Base-by-base conservation (phyloP, 2,113 vertebrate species). In the Cochlearius cochlearius region DNA sequence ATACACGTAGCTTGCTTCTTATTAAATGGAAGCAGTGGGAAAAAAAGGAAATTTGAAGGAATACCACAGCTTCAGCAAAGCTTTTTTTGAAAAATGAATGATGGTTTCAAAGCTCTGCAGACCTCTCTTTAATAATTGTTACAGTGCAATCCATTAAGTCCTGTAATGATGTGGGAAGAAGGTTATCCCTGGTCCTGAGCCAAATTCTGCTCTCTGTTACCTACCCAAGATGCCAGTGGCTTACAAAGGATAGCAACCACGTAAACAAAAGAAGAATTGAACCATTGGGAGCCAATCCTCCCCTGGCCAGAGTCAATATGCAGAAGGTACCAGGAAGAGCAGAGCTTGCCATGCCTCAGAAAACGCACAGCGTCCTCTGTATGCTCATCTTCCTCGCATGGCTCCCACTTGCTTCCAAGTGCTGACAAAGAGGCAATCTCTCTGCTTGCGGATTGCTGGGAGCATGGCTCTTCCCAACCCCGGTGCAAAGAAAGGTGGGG, bases 61-160 rank as follows among this genome's bases (percentile, higher is more conserved):
- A 50, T 18, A 34, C 45, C 75, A 82, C 23, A 32, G 20, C 39
- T 88, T 86, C 56, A 50, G 20, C 12, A 23, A 52, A 16, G 26
- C 2, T 53, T 85, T 67, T 59, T 43, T 12, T 22, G 0, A 45
- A 73, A 91, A 68, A 53, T 3, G 14, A 74, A 34, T 27, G 21
- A 63, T 38, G 27, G 36, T 59, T 94, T 94, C 85, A 85, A 86
- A 78, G 39, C 43, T 91, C 68, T 82, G 43, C 62, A 94, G 80
- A 91, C 41, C 20, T 85, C 50, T 74, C 55, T 94, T 91, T 93
- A 92, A 81, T 86, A 92, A 94, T 84, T 89, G 52, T 68, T 94
- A 85, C 25, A 53, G 64, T 53, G 58, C 62, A 91, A 94, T 72
- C 72, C 83, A 91, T 91, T 90, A 94, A 91, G 52, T 53, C 27